phyloP scores from a whole-genome alignment of 2,113 vertebrate species.

The Spermophilus dauricus region DNA sequence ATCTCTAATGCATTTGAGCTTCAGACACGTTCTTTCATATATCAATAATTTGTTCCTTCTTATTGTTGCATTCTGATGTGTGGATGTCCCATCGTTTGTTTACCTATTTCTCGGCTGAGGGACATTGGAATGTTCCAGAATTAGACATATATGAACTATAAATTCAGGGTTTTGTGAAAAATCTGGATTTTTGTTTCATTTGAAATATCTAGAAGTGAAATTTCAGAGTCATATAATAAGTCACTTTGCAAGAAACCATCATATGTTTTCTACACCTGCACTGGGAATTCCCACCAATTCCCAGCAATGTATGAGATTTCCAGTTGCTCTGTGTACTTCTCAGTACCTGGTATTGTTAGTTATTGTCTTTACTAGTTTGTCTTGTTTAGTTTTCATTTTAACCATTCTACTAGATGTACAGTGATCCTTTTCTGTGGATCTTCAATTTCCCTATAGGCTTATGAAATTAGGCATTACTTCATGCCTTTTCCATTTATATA shows the following conservation, averaged over 20 bases:
- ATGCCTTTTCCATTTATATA: constrained; percentile 3
- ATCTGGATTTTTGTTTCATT: constrained; percentile 16
- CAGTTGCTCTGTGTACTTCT: not conserved
- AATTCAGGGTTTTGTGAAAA: not conserved
- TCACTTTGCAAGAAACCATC: not conserved
- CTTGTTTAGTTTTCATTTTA: not conserved
- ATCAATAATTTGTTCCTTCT: not conserved
- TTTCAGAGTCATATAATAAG: not conserved
- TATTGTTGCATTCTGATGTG: not conserved
- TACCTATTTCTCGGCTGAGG: not conserved
- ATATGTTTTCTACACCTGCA: not conserved
- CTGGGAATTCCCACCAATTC: not conserved
- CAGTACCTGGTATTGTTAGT: not conserved
- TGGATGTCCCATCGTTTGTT: not conserved
- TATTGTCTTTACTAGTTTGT: not conserved
- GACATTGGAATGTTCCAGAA: not conserved
- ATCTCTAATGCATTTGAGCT: not conserved
- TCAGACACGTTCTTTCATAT: not conserved
- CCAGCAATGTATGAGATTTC: not conserved
- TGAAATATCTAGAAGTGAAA: constrained; percentile 1
- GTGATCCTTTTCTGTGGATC: not conserved
- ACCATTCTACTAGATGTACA: not conserved
- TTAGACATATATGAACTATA: not conserved
- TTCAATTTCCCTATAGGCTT: constrained; percentile 33
- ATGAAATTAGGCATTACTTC: not conserved